These are phyloP conservation scores for Todiramphus chloris DNA, from an alignment of 2,113 vertebrate species.

Conservation along the genomic window DNA sequence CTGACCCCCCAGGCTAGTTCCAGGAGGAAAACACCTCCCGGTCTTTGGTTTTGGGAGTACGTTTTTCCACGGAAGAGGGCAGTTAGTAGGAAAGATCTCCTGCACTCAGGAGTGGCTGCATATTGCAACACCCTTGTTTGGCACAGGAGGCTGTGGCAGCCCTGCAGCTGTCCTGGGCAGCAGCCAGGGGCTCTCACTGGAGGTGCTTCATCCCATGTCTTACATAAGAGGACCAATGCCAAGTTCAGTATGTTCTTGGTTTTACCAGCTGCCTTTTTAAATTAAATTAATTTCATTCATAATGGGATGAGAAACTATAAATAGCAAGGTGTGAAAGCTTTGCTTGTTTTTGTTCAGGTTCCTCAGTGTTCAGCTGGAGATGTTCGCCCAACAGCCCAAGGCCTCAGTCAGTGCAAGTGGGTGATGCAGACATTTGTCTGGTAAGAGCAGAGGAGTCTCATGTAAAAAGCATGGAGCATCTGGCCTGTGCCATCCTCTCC, in stretches of 20 bases:
- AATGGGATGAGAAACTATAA: neutral
- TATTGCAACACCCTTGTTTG: neutral
- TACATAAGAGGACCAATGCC: neutral
- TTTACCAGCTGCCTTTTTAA: neutral
- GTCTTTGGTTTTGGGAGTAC: neutral
- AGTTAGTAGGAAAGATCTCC: neutral
- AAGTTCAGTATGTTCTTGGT: slow-evolving; percentile 18
- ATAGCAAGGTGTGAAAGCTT: neutral
- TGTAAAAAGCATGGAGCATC: neutral
- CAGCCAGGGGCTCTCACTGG: neutral
- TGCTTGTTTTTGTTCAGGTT: neutral
- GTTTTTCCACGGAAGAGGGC: neutral
- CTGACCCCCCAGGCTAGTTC: neutral
- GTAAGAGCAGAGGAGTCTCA: neutral
- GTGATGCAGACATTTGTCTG: neutral
- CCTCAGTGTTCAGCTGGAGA: neutral
- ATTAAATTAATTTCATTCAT: neutral
- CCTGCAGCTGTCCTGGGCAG: slow-evolving; percentile 20
- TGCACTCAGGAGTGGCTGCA: neutral
- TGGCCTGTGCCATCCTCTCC: neutral
- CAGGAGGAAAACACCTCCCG: neutral
- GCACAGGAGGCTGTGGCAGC: neutral
- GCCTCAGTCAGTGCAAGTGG: neutral
- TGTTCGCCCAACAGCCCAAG: neutral
- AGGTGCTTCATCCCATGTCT: neutral